Evolutionary conservation across 2,888 invertebrate species (phyloP).

Genomic region (Hemaris fuciformis): DNA sequence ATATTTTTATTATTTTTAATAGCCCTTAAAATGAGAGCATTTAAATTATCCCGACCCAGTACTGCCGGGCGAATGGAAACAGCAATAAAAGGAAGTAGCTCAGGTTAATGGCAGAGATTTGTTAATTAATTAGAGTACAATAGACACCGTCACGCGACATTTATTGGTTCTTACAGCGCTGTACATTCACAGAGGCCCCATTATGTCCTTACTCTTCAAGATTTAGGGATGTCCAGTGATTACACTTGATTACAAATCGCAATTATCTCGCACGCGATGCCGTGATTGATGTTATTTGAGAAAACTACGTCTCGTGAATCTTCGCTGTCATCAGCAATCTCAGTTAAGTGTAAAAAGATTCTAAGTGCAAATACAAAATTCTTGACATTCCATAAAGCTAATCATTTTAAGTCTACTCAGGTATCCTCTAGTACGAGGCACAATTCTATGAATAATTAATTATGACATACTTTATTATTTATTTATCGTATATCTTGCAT

Average conservation of each 20-base stretch:
- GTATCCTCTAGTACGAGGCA: too few relatives aligned
- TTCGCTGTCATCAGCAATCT: too few relatives aligned
- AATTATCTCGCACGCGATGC: background rate
- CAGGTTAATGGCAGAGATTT: slow-evolving; percentile 66
- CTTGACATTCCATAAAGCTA: too few relatives aligned
- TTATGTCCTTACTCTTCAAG: background rate
- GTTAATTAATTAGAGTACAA: slow-evolving; percentile 69
- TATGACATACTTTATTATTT: too few relatives aligned
- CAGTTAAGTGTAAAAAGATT: too few relatives aligned
- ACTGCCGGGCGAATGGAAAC: background rate
- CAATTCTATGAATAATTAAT: too few relatives aligned
- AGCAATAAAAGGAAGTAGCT: slow-evolving; percentile 43
- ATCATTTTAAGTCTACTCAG: too few relatives aligned
- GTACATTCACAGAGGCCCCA: slow-evolving; percentile 37
- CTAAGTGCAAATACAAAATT: too few relatives aligned
- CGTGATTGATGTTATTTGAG: background rate
- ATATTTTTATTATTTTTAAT: background rate
- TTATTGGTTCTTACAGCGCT: slow-evolving; percentile 46
- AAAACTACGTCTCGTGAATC: too few relatives aligned
- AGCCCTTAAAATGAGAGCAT: slow-evolving; percentile 19
- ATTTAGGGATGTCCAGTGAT: slow-evolving; percentile 7
- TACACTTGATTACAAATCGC: background rate
- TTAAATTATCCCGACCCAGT: slow-evolving; percentile 23
- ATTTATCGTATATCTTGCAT: too few relatives aligned
- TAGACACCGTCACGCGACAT: slow-evolving; percentile 63